Conservation (phyloP, 2,888 invertebrate genomes). For the Byasa hedistus region DNA sequence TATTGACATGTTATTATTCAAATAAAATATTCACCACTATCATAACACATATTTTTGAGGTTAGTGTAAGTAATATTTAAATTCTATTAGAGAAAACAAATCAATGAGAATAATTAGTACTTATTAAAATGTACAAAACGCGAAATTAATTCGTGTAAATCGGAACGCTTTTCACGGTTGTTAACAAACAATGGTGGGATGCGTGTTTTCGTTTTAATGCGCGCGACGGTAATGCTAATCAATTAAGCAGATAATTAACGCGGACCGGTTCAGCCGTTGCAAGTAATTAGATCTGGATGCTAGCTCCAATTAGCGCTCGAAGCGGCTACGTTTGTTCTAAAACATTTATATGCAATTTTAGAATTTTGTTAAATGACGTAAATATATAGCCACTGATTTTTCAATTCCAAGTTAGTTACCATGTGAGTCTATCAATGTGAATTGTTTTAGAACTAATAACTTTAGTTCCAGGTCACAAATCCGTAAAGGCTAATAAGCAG, state of each 20-base stretch:
- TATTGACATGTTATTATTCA: too few species aligned
- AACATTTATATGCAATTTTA: not conserved
- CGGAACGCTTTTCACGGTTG: conserved; percentile 12
- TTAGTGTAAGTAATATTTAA: not conserved
- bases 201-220: conserved; percentile 23
- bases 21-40: too few species aligned
- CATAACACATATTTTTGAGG: not conserved
- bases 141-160: conserved; percentile 18
- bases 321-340: not conserved
- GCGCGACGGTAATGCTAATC: conserved; percentile 28
- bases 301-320: conserved; percentile 8
- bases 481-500: too few species aligned
- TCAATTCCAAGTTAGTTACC: too few species aligned
- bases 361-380: not conserved
- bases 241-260: conserved; percentile 25
- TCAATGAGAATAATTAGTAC: not conserved
- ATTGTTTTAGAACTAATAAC: too few species aligned
- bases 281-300: conserved; percentile 14
- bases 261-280: conserved; percentile 6
- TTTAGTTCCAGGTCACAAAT: too few species aligned
- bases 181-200: conserved; percentile 20
- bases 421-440: too few species aligned
- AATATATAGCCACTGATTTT: not conserved
- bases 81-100: not conserved
- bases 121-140: conserved; percentile 9